Conservation (phyloP, 2,113 vertebrate species). For the Amazona vittata region DNA sequence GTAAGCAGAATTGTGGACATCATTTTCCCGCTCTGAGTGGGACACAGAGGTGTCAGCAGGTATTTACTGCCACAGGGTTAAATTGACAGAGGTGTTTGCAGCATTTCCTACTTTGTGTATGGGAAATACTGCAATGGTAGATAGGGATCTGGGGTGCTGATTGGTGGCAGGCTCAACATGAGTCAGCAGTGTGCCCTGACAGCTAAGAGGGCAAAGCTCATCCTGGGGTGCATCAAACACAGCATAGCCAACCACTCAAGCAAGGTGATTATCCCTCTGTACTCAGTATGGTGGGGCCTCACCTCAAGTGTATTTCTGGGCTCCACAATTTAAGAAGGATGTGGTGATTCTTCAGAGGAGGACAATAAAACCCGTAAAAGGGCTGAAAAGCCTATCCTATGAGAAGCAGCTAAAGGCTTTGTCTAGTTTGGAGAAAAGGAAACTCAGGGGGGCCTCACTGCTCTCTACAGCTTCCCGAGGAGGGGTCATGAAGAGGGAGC, state of each 20-base stretch:
- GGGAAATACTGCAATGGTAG: neutral
- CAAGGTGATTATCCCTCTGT: fast-evolving
- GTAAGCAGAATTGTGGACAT: neutral
- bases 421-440: neutral
- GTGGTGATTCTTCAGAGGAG: neutral
- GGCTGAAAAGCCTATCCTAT: neutral
- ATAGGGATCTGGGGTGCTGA: neutral
- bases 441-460: neutral
- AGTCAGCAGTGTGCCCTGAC: neutral
- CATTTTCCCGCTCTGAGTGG: neutral
- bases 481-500: neutral
- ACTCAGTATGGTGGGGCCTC: fast-evolving
- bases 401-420: neutral
- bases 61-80: neutral
- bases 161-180: fast-evolving
- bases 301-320: neutral
- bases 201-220: neutral
- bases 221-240: neutral
- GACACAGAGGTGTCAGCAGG: neutral
- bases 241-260: fast-evolving
- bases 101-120: neutral
- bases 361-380: neutral
- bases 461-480: neutral
- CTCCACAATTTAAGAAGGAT: neutral
- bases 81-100: neutral